A percentile compares a stretch with the other conserved stretches of the same genome.
Conservation (phyloP, 2,888 invertebrate genomes). For the Sarcophaga variegata region DNA sequence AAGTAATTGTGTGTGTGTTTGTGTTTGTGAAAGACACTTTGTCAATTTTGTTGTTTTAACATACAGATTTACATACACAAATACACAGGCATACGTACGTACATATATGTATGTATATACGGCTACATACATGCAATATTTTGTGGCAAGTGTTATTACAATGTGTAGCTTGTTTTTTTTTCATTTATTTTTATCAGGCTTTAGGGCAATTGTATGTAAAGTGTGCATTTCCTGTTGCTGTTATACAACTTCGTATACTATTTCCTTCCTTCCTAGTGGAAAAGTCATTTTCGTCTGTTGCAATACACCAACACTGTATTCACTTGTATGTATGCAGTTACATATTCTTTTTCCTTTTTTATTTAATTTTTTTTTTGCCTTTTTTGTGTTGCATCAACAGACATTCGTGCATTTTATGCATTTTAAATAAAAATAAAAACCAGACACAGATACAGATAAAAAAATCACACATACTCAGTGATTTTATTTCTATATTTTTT, state of each 20-base stretch:
- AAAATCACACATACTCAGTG: neutral
- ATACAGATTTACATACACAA: no score
- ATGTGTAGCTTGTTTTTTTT: slow-evolving; percentile 52
- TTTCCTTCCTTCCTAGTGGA: slow-evolving; percentile 67
- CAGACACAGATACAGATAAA: neutral
- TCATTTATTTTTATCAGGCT: slow-evolving; percentile 47
- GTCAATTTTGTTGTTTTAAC: slow-evolving; percentile 7
- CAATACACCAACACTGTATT: neutral
- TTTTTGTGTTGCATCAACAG: slow-evolving; percentile 27
- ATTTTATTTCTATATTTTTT: neutral
- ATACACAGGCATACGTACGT: neutral
- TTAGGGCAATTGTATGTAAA: slow-evolving; percentile 68
- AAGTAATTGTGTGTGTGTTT: neutral
- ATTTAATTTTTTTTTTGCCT: neutral
- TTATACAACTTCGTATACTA: slow-evolving; percentile 69
- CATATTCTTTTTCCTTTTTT: neutral
- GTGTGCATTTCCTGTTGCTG: slow-evolving; percentile 69
- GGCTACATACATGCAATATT: slow-evolving; percentile 6
- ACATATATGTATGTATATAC: neutral
- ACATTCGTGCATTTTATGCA: slow-evolving; percentile 32
- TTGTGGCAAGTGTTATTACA: slow-evolving; percentile 48
- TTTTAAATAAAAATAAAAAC: slow-evolving; percentile 22
- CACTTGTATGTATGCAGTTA: neutral
- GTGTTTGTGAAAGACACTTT: neutral
- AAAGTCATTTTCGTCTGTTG: slow-evolving; percentile 22